phyloP scores from a whole-genome alignment of 2,888 invertebrate species.

The Elysia crispata region DNA sequence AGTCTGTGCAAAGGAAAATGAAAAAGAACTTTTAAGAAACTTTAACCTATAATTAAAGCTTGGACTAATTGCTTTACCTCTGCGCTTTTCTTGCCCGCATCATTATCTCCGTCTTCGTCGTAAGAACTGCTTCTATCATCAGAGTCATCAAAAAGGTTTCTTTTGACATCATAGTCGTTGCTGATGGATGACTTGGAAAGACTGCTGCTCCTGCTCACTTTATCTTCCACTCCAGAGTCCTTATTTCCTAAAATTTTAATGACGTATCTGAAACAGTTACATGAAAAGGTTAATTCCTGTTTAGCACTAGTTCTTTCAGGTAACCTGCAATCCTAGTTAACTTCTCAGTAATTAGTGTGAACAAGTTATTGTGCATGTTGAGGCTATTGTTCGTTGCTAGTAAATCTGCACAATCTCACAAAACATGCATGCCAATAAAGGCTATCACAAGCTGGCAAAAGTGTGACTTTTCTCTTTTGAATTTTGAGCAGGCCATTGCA shows the following conservation, averaged over 20 bases:
- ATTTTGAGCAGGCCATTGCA: no score
- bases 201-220: neutral
- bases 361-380: no score
- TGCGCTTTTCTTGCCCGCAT: neutral
- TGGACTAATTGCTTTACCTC: neutral
- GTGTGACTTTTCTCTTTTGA: no score
- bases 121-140: neutral
- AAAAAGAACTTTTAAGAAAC: neutral
- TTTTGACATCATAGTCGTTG: neutral
- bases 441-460: no score
- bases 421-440: no score
- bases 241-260: neutral
- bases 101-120: conserved; percentile 25
- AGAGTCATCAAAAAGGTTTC: neutral
- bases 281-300: no score
- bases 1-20: neutral
- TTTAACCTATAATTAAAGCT: neutral
- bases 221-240: neutral
- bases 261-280: neutral
- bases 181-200: no score
- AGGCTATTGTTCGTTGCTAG: no score
- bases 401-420: no score
- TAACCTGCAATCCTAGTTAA: no score
- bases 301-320: no score
- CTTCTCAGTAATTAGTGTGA: no score